Evolutionary conservation across 2,888 invertebrate species (phyloP), one percentile per base, ranked within the genome.

Genomic region (Drosophila buzzatii): DNA sequence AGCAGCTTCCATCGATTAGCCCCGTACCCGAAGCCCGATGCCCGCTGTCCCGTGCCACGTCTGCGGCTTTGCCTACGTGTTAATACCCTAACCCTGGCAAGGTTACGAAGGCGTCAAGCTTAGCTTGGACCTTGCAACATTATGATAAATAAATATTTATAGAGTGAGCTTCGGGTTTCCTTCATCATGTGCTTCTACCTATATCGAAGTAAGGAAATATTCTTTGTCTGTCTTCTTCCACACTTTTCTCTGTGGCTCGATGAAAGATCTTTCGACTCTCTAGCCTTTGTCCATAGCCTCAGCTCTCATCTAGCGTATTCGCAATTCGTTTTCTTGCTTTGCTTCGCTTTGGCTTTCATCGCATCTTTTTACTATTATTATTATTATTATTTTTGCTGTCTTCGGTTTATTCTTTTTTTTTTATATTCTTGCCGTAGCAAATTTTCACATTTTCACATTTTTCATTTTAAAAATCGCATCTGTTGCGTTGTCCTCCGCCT

Each of bases 401-500:
- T 14, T 20, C 16, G 49, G n/a, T 9, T 49, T 55, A 59, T 42
- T 66, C 51, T 64, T 45, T 42, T 62, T 42, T 55, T 64, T 45
- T 37, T 66, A 73, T 72, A 69, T 78, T 73, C 68, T 71, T 59
- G 70, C 60, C 81, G 82, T 90, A 63, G 56, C 79, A 67, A 78
- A 72, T 87, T 79, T 62, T 53, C 73, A 65, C 81, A 75, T 80
- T 80, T 72, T 62, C 70, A 71, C 70, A 78, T 74, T 80, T 84
- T 84, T 79, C 81, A 79, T 70, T 79, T 74, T 67, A 45, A 62
- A 70, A 74, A 41, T 73, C 70, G 83, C 89, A 88, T 88, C 73
- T 88, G 85, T 73, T 83, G 82, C 86, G 67, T 59, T 14, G 27
- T 58, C 23, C 58, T n/a, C 20, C 44, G 5, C n/a, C 52, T n/a